Base-by-base conservation (phyloP, 35 echinoderm and acorn worm genomes). In the Diadema setosum region DNA sequence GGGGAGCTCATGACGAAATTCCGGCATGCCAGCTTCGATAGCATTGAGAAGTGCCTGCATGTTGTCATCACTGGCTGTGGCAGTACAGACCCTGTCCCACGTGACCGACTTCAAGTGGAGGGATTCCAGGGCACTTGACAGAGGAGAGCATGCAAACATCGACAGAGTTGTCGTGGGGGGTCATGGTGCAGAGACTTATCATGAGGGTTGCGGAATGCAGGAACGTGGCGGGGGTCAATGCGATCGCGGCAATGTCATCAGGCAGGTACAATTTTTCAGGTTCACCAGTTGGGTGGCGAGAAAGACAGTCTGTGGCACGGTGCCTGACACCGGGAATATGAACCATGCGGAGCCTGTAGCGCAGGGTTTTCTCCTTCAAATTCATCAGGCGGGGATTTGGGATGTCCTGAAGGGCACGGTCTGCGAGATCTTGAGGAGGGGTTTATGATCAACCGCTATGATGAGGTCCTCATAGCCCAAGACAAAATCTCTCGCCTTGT, bases 321-420 rank as follows among this genome's bases (percentile, higher is more conserved):
- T 34, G 73, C 27, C 25, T 16, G 40, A 82, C 5, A 12, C 41
- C 80, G 14, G 80, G 18, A 7, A 82, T 33, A 35, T 82, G 80
- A 12, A 82, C 43, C 87, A 36, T 89, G 44, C 5, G 87, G 81
- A 91, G 84, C 46, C 40, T 26, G 59, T 91, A 84, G 6, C 60
- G 36, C 8, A 67, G 81, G 7, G 82, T 75, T 46, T 86, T 91
- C 82, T 91, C 89, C 67, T 85, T 91, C 5, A 91, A 82, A 82
- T 91, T 92, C 58, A 60, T 33, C 2, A 86, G 65, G 18, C 83
- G 63, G 3, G 27, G 59, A 75, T 89, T 82, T 29, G 27, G n/a
- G 83, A 44, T 85, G 18, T 85, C 56, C 14, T 85, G 55, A 1
- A 83, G 34, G 73, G 44, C 42, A 3, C 86, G 39, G 58, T 89